Conservation (phyloP, 2,113 vertebrate genomes). For the Pongo pygmaeus region DNA sequence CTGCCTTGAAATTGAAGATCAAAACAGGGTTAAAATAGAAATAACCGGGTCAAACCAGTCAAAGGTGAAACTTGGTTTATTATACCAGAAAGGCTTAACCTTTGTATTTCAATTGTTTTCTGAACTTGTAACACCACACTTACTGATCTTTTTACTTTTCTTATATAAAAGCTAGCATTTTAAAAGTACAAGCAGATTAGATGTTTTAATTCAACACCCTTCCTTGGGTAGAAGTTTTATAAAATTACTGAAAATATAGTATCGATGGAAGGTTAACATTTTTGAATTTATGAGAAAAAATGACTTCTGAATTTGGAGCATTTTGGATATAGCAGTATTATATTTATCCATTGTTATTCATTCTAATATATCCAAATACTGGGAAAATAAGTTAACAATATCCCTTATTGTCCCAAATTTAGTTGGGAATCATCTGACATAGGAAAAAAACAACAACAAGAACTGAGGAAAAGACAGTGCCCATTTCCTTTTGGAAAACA, state of each 20-base stretch:
- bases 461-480: neutral
- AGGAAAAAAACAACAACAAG: neutral
- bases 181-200: neutral
- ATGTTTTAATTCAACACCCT: constrained; percentile 64
- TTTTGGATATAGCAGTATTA: constrained; percentile 56
- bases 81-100: neutral
- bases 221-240: constrained; percentile 56
- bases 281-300: constrained; percentile 61
- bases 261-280: constrained; percentile 62
- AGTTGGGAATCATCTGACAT: constrained; percentile 62
- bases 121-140: constrained; percentile 15
- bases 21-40: constrained; percentile 52
- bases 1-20: constrained; percentile 32
- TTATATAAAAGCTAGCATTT: neutral
- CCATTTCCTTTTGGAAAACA: constrained; percentile 63
- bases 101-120: constrained; percentile 23
- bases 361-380: constrained; percentile 71
- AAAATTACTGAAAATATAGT: constrained; percentile 70
- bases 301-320: constrained; percentile 63
- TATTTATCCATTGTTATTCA: constrained; percentile 53
- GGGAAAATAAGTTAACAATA: constrained; percentile 74
- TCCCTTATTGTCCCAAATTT: constrained; percentile 14
- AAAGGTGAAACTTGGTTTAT: constrained; percentile 46
- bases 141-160: constrained; percentile 60
- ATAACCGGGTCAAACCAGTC: constrained; percentile 19